Conservation (phyloP, 2,113 vertebrate species). For the Epinephelus moara region DNA sequence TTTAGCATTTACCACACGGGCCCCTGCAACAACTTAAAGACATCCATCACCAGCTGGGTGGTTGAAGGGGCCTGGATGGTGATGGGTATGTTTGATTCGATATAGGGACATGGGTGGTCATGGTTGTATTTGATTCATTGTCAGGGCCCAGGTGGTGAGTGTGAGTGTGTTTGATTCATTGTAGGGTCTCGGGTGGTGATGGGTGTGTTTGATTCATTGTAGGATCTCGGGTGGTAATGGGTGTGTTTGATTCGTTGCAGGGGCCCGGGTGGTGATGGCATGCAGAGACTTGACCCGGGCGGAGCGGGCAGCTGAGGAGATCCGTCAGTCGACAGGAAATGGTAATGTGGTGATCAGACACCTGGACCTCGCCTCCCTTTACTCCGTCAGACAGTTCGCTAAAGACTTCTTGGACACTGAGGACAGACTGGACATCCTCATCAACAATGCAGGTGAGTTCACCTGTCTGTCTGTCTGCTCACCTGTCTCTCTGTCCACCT, state of each 20-base stretch:
- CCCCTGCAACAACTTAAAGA: too few species aligned
- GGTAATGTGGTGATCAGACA: slow-evolving; percentile 81
- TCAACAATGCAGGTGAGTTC: slow-evolving; percentile 83
- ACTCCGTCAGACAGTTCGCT: slow-evolving; percentile 79
- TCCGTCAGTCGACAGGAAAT: slow-evolving; percentile 76
- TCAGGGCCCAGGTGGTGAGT: too few species aligned
- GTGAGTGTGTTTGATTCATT: too few species aligned
- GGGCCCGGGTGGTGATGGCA: slow-evolving; percentile 83
- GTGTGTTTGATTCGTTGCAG: slow-evolving; percentile 43
- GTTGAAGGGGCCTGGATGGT: too few species aligned
- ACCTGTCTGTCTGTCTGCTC: not conserved
- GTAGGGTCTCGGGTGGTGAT: too few species aligned
- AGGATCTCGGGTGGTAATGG: slow-evolving; percentile 30
- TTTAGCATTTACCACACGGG: too few species aligned
- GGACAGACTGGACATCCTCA: slow-evolving; percentile 82
- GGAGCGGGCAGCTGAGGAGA: slow-evolving; percentile 69
- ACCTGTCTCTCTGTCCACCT: not conserved
- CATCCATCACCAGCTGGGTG: too few species aligned
- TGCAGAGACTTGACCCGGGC: slow-evolving; percentile 82
- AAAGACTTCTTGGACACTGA: slow-evolving; percentile 80
- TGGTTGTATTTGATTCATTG: too few species aligned
- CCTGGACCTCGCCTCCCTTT: slow-evolving; percentile 79
- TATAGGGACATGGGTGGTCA: too few species aligned
- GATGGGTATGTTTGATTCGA: not conserved
- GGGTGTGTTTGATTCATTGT: slow-evolving; percentile 4